A percentile compares a stretch with the other conserved stretches of the same genome.
Evolutionary conservation across 2,888 invertebrate genomes (phyloP).

Genomic region (Thereva unica): DNA sequence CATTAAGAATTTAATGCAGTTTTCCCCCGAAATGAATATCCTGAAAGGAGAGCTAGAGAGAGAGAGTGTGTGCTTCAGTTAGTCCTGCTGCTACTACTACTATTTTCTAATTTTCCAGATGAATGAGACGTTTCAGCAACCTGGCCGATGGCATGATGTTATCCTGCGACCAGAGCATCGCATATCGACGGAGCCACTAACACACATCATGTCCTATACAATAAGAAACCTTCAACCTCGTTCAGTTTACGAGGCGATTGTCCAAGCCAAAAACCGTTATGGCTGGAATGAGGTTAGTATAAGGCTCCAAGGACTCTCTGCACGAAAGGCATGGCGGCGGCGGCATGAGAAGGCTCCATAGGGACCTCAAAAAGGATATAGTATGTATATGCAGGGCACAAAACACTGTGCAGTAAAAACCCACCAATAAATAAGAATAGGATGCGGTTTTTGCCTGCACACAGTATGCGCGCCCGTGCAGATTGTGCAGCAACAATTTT

Average conservation of each 20-base stretch:
- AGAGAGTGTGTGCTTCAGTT: too few relatives aligned
- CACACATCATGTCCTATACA: slow-evolving; percentile 67
- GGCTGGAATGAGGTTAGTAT: slow-evolving; percentile 71
- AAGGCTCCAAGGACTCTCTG: slow-evolving; percentile 10
- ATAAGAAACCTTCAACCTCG: slow-evolving; percentile 67
- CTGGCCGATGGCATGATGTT: slow-evolving; percentile 71
- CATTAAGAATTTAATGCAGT: too few relatives aligned
- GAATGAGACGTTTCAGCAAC: slow-evolving; percentile 73
- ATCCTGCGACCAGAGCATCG: slow-evolving; percentile 58
- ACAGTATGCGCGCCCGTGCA: neutral
- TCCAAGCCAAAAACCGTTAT: slow-evolving; percentile 74
- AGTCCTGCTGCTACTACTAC: too few relatives aligned
- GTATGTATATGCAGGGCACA: slow-evolving; percentile 6
- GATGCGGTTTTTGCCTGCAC: slow-evolving; percentile 11
- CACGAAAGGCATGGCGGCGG: too few relatives aligned
- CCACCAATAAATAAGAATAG: slow-evolving; percentile 36
- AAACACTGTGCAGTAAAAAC: slow-evolving; percentile 22
- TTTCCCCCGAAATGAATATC: too few relatives aligned
- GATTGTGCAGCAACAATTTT: neutral
- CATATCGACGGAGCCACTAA: slow-evolving; percentile 57
- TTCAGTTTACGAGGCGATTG: slow-evolving; percentile 73
- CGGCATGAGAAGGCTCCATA: too few relatives aligned
- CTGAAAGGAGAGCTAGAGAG: too few relatives aligned
- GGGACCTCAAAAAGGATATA: too few relatives aligned
- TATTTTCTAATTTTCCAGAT: slow-evolving; percentile 59